phyloP scores from a whole-genome alignment of 1,140 invertebrate species.

The Brachystomella parvula region DNA sequence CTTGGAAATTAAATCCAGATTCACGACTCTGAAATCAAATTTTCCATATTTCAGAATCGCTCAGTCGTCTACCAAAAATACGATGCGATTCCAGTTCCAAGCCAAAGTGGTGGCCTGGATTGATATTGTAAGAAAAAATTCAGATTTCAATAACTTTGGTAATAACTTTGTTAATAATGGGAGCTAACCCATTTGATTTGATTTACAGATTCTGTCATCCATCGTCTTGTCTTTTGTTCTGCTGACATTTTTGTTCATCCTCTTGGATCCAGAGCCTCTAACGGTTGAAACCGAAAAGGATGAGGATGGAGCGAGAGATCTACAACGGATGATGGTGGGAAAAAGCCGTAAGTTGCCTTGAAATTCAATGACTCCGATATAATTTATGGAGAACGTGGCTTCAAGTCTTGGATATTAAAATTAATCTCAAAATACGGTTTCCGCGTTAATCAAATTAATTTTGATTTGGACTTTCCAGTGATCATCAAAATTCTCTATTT shows the following conservation, averaged over 20 bases:
- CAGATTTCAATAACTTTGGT: background rate
- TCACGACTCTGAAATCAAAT: background rate
- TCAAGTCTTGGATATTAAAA: background rate
- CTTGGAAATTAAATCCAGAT: background rate
- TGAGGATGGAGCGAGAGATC: background rate
- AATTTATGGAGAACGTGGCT: background rate
- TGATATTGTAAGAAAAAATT: slow-evolving; percentile 26
- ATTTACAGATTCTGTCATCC: slow-evolving; percentile 1
- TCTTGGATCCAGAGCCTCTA: background rate
- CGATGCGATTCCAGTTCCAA: slow-evolving; percentile 18
- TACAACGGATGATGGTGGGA: background rate
- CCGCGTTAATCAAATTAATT: slow-evolving; percentile 7
- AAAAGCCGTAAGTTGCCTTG: background rate
- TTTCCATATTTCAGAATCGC: background rate
- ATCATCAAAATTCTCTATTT: background rate
- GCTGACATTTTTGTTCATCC: background rate
- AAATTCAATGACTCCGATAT: background rate
- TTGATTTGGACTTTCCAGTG: background rate
- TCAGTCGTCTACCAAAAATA: background rate
- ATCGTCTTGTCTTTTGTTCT: slow-evolving; percentile 6
- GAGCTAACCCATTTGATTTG: background rate
- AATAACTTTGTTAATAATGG: background rate
- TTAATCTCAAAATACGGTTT: background rate
- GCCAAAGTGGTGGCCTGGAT: slow-evolving; percentile 26
- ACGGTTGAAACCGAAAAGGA: background rate